Evolutionary conservation across 2,113 vertebrate species (phyloP).

Genomic region (Anseranas semipalmata): DNA sequence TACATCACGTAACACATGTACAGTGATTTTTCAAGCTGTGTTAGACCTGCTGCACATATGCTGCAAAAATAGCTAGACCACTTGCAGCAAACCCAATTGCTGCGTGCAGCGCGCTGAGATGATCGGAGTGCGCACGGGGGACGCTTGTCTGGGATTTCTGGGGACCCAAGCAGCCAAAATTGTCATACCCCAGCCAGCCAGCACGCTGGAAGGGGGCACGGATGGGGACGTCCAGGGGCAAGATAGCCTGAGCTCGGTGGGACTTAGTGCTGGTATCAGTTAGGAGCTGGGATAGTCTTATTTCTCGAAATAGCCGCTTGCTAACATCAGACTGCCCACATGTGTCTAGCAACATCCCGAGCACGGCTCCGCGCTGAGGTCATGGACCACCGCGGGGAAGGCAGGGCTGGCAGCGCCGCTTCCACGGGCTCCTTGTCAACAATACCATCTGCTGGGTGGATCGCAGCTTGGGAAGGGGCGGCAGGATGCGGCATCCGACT

Average conservation of each 20-base stretch:
- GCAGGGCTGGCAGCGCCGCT: constrained; percentile 23
- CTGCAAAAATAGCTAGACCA: constrained; percentile 38
- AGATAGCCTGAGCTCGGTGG: neutral
- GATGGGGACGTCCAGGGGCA: neutral
- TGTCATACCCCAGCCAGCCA: fast-evolving
- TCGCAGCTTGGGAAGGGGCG: constrained; percentile 48
- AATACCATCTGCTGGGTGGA: constrained; percentile 66
- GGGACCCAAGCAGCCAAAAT: neutral
- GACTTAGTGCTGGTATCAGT: neutral
- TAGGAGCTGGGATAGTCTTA: neutral
- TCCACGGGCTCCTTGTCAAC: constrained; percentile 54
- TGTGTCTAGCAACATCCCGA: constrained; percentile 46
- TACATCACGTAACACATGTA: neutral
- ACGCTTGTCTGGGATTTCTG: neutral
- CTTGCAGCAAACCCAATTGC: neutral
- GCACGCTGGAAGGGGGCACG: neutral
- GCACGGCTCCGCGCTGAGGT: neutral
- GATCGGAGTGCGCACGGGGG: neutral
- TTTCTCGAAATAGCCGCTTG: neutral
- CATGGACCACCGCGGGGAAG: neutral
- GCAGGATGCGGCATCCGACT: constrained; percentile 31
- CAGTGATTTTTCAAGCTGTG: constrained; percentile 50
- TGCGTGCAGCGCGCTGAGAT: fast-evolving
- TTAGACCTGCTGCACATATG: constrained; percentile 41
- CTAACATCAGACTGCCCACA: constrained; percentile 31